phyloP scores from a whole-genome alignment of 2,113 vertebrate species.

The Hippopotamus amphibius region DNA sequence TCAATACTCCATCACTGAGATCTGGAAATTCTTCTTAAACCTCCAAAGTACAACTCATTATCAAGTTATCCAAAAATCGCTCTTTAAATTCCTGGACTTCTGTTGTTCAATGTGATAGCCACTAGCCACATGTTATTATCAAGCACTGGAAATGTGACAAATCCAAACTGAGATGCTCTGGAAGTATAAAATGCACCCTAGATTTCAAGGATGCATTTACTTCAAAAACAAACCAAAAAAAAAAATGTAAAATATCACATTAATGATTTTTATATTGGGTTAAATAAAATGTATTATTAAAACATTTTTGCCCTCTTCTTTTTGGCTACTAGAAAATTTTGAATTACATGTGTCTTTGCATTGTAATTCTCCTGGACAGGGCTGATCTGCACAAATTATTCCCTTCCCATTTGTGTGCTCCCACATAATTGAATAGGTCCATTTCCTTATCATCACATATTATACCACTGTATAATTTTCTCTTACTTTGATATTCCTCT shows the following conservation, averaged over 20 bases:
- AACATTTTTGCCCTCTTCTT: neutral
- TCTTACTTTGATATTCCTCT: neutral
- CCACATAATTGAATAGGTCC: neutral
- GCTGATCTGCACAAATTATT: neutral
- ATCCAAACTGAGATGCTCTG: neutral
- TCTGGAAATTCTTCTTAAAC: neutral
- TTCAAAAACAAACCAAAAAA: neutral
- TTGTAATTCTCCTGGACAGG: neutral
- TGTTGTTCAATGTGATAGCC: neutral
- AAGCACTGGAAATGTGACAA: neutral
- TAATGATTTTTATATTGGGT: neutral
- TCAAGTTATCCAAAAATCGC: neutral
- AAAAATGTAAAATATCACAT: neutral
- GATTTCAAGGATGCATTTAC: neutral
- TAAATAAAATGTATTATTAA: constrained; percentile 23
- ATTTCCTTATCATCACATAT: neutral
- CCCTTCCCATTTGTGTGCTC: neutral
- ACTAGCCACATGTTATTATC: neutral
- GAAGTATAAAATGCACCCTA: neutral
- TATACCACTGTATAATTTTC: neutral
- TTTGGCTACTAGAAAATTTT: neutral
- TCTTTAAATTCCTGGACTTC: neutral
- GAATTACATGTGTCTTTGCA: neutral
- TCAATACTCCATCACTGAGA: neutral
- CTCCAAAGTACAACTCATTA: neutral